Conservation (phyloP, 2,888 invertebrate species). For the Pogonocherus hispidulus region DNA sequence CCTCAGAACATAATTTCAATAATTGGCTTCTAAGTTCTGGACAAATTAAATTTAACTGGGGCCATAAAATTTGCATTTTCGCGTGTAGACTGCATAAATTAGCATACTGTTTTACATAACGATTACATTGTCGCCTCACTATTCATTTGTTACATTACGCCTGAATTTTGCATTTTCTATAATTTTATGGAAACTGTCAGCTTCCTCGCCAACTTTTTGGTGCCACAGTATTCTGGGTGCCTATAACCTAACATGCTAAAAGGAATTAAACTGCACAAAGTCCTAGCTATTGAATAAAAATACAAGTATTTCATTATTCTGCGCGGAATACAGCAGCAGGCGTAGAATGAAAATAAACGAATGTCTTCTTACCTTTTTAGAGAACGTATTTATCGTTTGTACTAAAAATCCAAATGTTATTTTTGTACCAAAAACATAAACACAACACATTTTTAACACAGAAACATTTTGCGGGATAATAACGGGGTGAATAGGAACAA, state of each 20-base stretch:
- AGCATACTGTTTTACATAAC: constrained; percentile 40
- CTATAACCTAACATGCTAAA: constrained; percentile 41
- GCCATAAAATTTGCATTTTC: constrained; percentile 36
- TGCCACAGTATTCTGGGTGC: constrained; percentile 25
- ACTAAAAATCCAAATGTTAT: constrained; percentile 58
- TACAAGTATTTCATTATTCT: background rate
- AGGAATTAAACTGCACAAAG: constrained; percentile 23
- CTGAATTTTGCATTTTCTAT: constrained; percentile 3
- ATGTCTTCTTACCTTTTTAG: constrained; percentile 48
- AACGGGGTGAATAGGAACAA: constrained; percentile 37
- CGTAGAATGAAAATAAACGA: constrained; percentile 17
- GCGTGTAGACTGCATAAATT: constrained; percentile 37
- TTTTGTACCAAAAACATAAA: constrained; percentile 61
- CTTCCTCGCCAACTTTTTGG: constrained; percentile 22
- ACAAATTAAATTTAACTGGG: constrained; percentile 35
- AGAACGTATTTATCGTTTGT: constrained; percentile 47
- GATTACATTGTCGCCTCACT: constrained; percentile 34
- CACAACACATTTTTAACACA: constrained; percentile 63
- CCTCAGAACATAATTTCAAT: constrained; percentile 13
- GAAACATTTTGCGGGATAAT: constrained; percentile 56
- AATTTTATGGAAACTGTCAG: background rate
- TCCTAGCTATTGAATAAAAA: constrained; percentile 1
- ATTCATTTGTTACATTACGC: constrained; percentile 19
- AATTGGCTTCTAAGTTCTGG: constrained; percentile 25
- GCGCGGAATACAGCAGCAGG: background rate